Evolutionary conservation across 2,113 vertebrate species (phyloP), one percentile per base, ranked within the genome.

Genomic region (Notarius quadriscutis): DNA sequence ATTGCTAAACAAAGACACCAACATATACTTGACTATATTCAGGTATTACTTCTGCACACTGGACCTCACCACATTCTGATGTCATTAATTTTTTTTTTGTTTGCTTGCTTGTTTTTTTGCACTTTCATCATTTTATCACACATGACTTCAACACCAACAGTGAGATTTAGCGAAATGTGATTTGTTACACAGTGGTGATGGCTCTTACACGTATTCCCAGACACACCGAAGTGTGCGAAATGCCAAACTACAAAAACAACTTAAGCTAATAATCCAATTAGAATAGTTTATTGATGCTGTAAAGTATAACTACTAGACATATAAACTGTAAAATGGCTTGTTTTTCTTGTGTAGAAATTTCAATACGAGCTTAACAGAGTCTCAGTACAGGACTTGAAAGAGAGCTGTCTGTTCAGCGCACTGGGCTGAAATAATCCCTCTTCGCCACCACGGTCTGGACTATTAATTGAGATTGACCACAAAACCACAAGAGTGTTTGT

Each of bases 1-100:
- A 95, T 96, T 15, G 97, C 98, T 90, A 98, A 97, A 90, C 96
- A 98, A 93, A 96, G 96, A 92, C 97, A 99, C 92, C 97, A 98
- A 93, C 96, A 97, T 90, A 96, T 99, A 89, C 95, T 94, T 88
- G 97, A 99, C 94, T 98, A 97, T 93, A 97, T 97, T 90, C 98
- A 99, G 97, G 98, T 99, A 95, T 50, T 82, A 20, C 7, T 67
- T 15, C 30, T 27, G 65, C 27, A 75, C 41, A 62, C 69, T 30
- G 1, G 34, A 27, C 65, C 25, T 84, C 27, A 77, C 17, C 30
- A 25, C 27, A 72, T 72, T 72, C 63, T 58, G 18, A 62, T 69
- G 15, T 60, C 25, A 27, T 14, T 53, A n/a, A 4, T 27, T 2
- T 50, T 4, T 27, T 57, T 60, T 41, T 41, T 34, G 1, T 34